phyloP scores from a whole-genome alignment of 2,888 invertebrate species.

The Sarcophaga subvicina region DNA sequence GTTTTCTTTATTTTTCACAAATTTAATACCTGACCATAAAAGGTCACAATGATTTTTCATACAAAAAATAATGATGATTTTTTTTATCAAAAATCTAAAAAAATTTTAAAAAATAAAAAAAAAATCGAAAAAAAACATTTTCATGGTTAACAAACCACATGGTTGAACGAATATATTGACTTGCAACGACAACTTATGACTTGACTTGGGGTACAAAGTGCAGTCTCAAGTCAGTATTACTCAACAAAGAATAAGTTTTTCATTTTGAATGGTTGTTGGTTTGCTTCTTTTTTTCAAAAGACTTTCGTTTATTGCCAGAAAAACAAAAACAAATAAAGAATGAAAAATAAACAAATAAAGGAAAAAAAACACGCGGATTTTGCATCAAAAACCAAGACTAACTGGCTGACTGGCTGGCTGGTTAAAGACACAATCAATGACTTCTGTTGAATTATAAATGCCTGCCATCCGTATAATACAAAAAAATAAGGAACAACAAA shows the following conservation, averaged over 20 bases:
- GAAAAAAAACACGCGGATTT: not conserved
- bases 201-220: not conserved
- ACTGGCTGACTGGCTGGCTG: not conserved
- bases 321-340: not conserved
- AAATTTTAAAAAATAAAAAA: too few species aligned
- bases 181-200: not conserved
- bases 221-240: not conserved
- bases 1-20: too few species aligned
- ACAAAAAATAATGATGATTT: too few species aligned
- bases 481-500: not conserved
- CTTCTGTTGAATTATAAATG: not conserved
- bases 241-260: not conserved
- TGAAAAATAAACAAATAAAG: not conserved
- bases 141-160: not conserved
- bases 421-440: not conserved
- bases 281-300: not conserved
- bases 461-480: not conserved
- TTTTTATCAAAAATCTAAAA: too few species aligned
- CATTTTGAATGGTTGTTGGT: not conserved
- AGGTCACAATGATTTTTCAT: too few species aligned
- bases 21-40: too few species aligned
- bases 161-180: not conserved
- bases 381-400: not conserved
- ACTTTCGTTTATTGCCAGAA: not conserved
- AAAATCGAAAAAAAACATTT: not conserved